Conservation (phyloP, 2,113 vertebrate genomes). For the Rhineura floridana region DNA sequence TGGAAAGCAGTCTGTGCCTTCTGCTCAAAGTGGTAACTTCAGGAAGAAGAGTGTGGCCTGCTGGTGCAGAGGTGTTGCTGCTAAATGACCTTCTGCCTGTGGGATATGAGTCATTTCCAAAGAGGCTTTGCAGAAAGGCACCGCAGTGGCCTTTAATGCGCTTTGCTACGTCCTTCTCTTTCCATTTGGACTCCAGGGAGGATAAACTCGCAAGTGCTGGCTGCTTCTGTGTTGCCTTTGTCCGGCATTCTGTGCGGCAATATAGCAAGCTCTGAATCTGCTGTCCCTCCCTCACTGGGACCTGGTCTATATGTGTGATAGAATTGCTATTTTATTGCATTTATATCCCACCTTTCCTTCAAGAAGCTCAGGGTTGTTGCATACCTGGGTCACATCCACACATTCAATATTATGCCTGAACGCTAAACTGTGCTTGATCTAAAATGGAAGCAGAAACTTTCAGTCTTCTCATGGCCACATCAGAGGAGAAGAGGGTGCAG, state of each 20-base stretch:
- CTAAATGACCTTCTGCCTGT: rapidly evolving
- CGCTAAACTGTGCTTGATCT: no score
- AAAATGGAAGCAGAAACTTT: no score
- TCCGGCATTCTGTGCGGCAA: not conserved
- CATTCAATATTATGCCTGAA: no score
- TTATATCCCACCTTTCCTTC: not conserved
- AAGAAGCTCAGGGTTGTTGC: not conserved
- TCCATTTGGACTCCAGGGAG: not conserved
- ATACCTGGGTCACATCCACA: no score
- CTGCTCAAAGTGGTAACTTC: rapidly evolving
- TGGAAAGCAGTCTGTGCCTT: not conserved
- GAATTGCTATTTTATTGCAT: not conserved
- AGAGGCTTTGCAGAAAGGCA: rapidly evolving
- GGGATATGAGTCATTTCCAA: not conserved
- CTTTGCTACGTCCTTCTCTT: constrained; percentile 23
- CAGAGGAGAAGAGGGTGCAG: no score
- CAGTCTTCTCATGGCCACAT: not conserved
- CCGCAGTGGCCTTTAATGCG: not conserved
- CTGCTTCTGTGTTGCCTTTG: not conserved
- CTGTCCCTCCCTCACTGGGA: rapidly evolving
- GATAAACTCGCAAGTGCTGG: constrained; percentile 19
- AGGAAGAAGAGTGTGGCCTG: not conserved
- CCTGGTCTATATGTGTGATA: not conserved
- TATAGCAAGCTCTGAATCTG: not conserved
- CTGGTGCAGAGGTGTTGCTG: not conserved